Conservation (phyloP, 2,888 invertebrate genomes). For the Abrostola tripartita region DNA sequence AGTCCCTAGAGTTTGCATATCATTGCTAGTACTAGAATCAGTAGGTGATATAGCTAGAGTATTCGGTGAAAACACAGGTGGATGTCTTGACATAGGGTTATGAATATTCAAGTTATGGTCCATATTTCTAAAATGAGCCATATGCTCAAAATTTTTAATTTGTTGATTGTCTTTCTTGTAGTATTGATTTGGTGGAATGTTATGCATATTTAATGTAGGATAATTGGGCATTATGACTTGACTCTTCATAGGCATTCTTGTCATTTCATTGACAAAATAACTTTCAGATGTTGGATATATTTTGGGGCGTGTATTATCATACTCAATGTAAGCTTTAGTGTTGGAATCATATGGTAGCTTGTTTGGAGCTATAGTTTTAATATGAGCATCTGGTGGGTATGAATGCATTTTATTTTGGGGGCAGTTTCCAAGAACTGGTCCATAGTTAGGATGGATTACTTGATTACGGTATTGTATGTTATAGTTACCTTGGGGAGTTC, state of each 20-base stretch:
- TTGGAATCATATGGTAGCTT: constrained; percentile 77
- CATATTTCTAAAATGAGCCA: constrained; percentile 72
- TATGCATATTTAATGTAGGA: constrained; percentile 71
- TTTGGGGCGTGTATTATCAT: constrained; percentile 74
- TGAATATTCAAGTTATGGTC: constrained; percentile 71
- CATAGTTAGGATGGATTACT: constrained; percentile 76
- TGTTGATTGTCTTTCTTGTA: constrained; percentile 75
- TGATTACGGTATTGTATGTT: constrained; percentile 75
- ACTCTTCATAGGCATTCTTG: constrained; percentile 71
- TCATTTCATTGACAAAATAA: constrained; percentile 76
- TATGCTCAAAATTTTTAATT: constrained; percentile 76
- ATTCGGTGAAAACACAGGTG: constrained; percentile 81
- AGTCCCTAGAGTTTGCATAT: constrained; percentile 73
- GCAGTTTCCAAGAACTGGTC: constrained; percentile 71
- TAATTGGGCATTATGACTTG: constrained; percentile 74
- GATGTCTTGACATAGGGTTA: constrained; percentile 71
- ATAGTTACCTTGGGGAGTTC: constrained; percentile 74
- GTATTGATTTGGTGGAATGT: constrained; percentile 71
- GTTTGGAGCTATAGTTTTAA: constrained; percentile 69
- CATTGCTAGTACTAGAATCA: constrained; percentile 82
- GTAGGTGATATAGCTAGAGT: constrained; percentile 82
- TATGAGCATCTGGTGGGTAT: constrained; percentile 69
- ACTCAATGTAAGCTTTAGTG: constrained; percentile 76
- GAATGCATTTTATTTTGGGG: constrained; percentile 77
- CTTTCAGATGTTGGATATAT: constrained; percentile 71